These are phyloP conservation scores for pig (Sus scrofa) DNA, from an alignment of 2,113 vertebrate species.

Conservation along the genomic window DNA sequence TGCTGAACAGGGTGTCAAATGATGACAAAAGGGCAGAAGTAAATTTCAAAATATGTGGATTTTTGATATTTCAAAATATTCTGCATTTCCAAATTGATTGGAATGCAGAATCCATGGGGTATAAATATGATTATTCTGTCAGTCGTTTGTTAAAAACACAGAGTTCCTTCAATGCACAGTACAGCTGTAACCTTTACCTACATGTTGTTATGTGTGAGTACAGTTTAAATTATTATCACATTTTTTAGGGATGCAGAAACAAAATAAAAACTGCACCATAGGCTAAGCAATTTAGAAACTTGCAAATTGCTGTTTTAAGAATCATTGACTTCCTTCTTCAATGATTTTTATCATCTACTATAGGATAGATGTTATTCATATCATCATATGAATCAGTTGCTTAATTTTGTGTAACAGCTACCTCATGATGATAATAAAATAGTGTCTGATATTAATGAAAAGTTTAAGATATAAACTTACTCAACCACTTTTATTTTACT, in stretches of 20 bases:
- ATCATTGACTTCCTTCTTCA: neutral
- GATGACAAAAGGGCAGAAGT: neutral
- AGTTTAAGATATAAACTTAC: neutral
- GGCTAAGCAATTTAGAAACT: neutral
- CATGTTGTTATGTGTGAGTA: neutral
- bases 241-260: neutral
- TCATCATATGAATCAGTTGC: neutral
- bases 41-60: neutral
- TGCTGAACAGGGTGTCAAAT: neutral
- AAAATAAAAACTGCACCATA: neutral
- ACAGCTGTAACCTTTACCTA: neutral
- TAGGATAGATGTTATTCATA: neutral
- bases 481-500: slow-evolving; percentile 16
- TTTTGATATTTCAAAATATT: too few relatives aligned
- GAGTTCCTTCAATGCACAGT: neutral
- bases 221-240: neutral
- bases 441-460: neutral
- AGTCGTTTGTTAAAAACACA: neutral
- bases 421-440: slow-evolving; percentile 28
- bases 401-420: neutral
- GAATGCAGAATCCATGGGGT: neutral
- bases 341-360: slow-evolving; percentile 10
- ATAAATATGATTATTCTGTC: neutral
- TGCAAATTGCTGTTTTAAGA: neutral
- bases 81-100: neutral